Evolutionary conservation across 23 tunicate species (phyloP).

Genomic region (Halocynthia roretzi): DNA sequence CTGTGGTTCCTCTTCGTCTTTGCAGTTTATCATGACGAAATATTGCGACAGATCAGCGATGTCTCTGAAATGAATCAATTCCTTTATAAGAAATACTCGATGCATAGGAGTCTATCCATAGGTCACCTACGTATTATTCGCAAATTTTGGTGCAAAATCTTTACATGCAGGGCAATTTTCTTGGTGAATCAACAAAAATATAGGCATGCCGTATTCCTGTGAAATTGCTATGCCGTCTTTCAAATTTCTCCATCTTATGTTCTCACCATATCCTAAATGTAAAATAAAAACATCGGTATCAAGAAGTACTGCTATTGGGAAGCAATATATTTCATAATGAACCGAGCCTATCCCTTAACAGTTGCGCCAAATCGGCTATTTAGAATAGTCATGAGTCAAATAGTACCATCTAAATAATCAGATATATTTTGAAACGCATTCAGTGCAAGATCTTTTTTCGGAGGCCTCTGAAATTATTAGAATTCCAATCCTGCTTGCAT

Average conservation of each 20-base stretch:
- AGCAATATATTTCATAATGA: too few species aligned
- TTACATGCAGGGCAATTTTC: constrained; percentile 17
- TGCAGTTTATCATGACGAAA: constrained; percentile 20
- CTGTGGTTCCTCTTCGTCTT: constrained; percentile 12
- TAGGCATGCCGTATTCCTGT: background rate
- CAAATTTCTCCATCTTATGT: background rate
- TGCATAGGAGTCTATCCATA: too few species aligned
- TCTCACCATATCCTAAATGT: constrained; percentile 3
- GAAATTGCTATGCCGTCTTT: background rate
- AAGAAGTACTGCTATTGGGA: too few species aligned
- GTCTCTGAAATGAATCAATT: background rate
- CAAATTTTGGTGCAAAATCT: constrained; percentile 13
- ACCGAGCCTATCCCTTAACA: too few species aligned
- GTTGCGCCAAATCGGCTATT: too few species aligned
- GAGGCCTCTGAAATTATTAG: too few species aligned
- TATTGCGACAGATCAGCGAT: constrained; percentile 4
- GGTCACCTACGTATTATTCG: background rate
- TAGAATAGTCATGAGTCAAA: too few species aligned
- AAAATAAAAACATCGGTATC: too few species aligned
- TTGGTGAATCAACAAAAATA: constrained; percentile 7
- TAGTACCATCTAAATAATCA: too few species aligned
- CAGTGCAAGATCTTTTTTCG: too few species aligned
- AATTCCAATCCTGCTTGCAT: too few species aligned
- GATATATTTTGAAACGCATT: too few species aligned
- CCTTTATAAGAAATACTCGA: background rate